Conservation (phyloP, 2,888 invertebrate genomes). For the Alcis repandata region DNA sequence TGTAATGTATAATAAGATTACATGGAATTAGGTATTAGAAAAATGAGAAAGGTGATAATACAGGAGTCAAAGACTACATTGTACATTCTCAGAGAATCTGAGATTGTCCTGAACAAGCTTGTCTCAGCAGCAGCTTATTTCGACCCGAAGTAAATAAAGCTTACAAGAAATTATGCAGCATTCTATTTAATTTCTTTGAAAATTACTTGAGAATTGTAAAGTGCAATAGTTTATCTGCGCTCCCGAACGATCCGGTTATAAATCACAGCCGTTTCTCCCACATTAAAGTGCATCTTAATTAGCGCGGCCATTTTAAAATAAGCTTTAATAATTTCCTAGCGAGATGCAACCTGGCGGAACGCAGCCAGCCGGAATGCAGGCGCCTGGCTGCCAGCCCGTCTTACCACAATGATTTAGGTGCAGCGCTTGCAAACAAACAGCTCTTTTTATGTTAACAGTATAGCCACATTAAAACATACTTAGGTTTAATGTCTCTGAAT, state of each 20-base stretch:
- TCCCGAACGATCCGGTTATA: constrained; percentile 24
- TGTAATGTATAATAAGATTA: too few species aligned
- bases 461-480: not conserved
- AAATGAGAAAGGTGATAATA: too few species aligned
- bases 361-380: constrained; percentile 6
- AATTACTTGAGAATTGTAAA: constrained; percentile 1
- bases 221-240: constrained; percentile 3
- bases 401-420: constrained; percentile 25
- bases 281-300: constrained; percentile 39
- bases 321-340: constrained; percentile 30
- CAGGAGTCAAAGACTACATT: too few species aligned
- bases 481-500: not conserved
- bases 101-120: too few species aligned
- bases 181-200: constrained; percentile 1
- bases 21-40: too few species aligned
- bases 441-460: constrained; percentile 1
- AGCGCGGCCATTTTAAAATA: constrained; percentile 36
- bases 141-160: not conserved
- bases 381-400: constrained; percentile 6
- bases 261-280: constrained; percentile 29
- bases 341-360: constrained; percentile 20
- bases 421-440: constrained; percentile 8
- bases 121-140: too few species aligned
- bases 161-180: not conserved
- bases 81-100: too few species aligned